phyloP scores from a whole-genome alignment of 2,797 vertebrate genomes.

The Lepidocolaptes lacrymiger region DNA sequence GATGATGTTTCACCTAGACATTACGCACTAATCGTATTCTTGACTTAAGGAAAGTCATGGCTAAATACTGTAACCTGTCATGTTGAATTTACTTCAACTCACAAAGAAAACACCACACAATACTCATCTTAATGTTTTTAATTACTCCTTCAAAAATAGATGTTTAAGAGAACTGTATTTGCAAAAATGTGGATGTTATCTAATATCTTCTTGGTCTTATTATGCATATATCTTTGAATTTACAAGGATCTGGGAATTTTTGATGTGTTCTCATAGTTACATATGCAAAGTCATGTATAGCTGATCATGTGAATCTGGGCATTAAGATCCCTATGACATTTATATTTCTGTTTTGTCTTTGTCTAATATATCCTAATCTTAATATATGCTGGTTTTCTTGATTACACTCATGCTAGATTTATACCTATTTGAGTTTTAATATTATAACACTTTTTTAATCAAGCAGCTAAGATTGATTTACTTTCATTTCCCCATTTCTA shows the following conservation, averaged over 20 bases:
- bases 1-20: not conserved
- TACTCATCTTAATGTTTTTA: not conserved
- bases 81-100: not conserved
- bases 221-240: not conserved
- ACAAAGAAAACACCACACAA: not conserved
- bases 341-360: not conserved
- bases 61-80: not conserved
- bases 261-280: not conserved
- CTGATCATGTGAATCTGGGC: not conserved
- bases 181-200: not conserved
- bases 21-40: not conserved
- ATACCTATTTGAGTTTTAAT: not conserved
- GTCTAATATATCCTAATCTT: not conserved
- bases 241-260: not conserved
- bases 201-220: not conserved
- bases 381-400: not conserved
- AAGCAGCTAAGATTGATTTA: not conserved
- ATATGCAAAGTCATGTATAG: not conserved
- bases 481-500: not conserved
- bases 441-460: not conserved
- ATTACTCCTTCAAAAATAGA: not conserved
- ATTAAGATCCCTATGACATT: not conserved
- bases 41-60: not conserved
- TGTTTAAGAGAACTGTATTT: not conserved
- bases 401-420: not conserved